Percentiles rank a stretch among this genome's conserved stretches.
These are phyloP conservation scores for Neodiprion lecontei DNA, from an alignment of 1,140 invertebrate genomes.

Conservation along the genomic window DNA sequence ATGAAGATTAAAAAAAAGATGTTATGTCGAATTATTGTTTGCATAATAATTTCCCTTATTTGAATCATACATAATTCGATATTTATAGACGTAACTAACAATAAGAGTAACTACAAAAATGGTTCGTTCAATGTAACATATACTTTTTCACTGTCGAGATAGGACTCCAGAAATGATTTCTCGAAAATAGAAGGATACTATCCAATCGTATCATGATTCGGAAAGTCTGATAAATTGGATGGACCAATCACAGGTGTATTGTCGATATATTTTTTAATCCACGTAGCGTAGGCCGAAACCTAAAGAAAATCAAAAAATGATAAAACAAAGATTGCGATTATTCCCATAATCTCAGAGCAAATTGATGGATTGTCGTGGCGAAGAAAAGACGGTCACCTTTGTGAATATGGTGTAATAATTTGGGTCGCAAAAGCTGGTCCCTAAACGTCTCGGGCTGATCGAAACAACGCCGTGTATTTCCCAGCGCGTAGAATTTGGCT, in stretches of 20 bases:
- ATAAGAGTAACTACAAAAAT: too few species aligned
- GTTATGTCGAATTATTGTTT: too few species aligned
- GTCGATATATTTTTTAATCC: slow-evolving; percentile 38
- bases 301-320: slow-evolving; percentile 17
- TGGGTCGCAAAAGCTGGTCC: slow-evolving; percentile 51
- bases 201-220: neutral
- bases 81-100: too few species aligned
- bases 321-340: too few species aligned
- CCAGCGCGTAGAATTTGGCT: slow-evolving; percentile 42
- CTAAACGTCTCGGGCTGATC: slow-evolving; percentile 53
- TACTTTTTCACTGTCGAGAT: too few species aligned
- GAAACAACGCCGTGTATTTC: slow-evolving; percentile 59
- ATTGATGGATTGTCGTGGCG: neutral
- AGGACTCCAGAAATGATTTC: too few species aligned
- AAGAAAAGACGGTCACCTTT: slow-evolving; percentile 46
- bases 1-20: too few species aligned
- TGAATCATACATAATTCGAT: too few species aligned
- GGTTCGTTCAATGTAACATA: too few species aligned
- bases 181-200: neutral
- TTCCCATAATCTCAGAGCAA: neutral
- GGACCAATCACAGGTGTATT: slow-evolving; percentile 30
- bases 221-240: slow-evolving; percentile 9
- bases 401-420: slow-evolving; percentile 57
- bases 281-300: slow-evolving; percentile 37
- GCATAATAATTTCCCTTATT: too few species aligned